Base-by-base conservation (phyloP, 2,888 invertebrate species). In the Nomada goodeniana region DNA sequence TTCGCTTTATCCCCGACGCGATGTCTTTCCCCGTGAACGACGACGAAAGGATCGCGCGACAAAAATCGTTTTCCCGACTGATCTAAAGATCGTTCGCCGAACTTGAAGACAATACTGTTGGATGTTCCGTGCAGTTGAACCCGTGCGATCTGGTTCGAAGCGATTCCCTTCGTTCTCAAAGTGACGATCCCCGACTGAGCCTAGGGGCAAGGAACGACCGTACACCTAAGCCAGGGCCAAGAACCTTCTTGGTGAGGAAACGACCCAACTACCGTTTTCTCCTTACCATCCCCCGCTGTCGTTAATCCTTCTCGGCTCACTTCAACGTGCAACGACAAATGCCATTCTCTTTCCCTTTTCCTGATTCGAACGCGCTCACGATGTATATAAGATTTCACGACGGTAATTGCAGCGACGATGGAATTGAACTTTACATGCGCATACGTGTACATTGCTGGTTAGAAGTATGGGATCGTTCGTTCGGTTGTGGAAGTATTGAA, bases 221-320 rank as follows among this genome's bases (percentile, higher is more conserved):
- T 82, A 83, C 81, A 36, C 81, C 69, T 75, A 61, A 61, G 85
- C 86, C 83, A 86, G 91, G 91, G 91, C 86, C 91, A 92, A 92
- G 90, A 91, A 91, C 91, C 91, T 91, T 89, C 74, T 80, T 57
- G 71, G 73, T 36, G 80, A 78, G 81, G 69, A 84, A 86, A 80
- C 80, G 78, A 80, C 60, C 76, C 52, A 82, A 77, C 79, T 86
- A 82, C 82, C 72, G 78, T 83, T 83, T 75, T 57, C 83, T 81
- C 26, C 69, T 70, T 20, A 18, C 52, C 68, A 68, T 29, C 68
- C 80, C 44, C 61, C 5, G 42, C 64, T 55, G 68, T 72, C 75
- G 63, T 80, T 80, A 80, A 60, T 26, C 23, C 50, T 59, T 55
- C 61, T n/a, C 74, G 60, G 44, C 67, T 61, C 60, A 13, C 36